Conservation (phyloP, 2,113 vertebrate genomes). For the Chloroceryle aenea region DNA sequence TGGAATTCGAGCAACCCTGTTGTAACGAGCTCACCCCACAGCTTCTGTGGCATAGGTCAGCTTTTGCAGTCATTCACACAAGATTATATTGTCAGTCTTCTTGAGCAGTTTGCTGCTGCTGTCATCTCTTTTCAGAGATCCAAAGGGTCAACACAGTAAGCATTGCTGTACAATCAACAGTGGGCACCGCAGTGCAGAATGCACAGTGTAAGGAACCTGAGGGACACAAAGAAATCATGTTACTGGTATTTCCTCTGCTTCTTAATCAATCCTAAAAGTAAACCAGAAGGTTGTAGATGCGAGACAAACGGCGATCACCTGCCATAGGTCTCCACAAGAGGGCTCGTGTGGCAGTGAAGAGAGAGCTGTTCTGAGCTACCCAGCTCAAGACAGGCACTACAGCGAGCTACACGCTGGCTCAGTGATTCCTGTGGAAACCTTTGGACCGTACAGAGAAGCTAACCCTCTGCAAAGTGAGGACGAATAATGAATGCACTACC, state of each 20-base stretch:
- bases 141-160: not conserved
- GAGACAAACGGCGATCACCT: not conserved
- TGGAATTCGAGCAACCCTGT: not conserved
- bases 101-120: not conserved
- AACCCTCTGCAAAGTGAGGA: not conserved
- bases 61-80: not conserved
- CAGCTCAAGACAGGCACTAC: rapidly evolving
- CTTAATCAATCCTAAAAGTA: not conserved
- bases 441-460: not conserved
- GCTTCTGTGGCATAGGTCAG: not conserved
- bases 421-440: not conserved
- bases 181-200: not conserved
- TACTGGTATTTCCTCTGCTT: not conserved
- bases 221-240: not conserved
- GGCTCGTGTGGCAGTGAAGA: not conserved
- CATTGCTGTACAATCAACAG: not conserved
- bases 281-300: not conserved
- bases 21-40: not conserved
- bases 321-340: not conserved
- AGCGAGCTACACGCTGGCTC: not conserved
- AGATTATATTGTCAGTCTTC: not conserved
- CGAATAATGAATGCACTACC: not conserved
- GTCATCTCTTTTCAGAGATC: not conserved
- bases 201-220: slow-evolving; percentile 1
- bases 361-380: not conserved